Percentiles rank a stretch among this genome's conserved stretches.
phyloP scores from a whole-genome alignment of 64 coral and sea anemone genomes.

The Stichodactyla helianthus region DNA sequence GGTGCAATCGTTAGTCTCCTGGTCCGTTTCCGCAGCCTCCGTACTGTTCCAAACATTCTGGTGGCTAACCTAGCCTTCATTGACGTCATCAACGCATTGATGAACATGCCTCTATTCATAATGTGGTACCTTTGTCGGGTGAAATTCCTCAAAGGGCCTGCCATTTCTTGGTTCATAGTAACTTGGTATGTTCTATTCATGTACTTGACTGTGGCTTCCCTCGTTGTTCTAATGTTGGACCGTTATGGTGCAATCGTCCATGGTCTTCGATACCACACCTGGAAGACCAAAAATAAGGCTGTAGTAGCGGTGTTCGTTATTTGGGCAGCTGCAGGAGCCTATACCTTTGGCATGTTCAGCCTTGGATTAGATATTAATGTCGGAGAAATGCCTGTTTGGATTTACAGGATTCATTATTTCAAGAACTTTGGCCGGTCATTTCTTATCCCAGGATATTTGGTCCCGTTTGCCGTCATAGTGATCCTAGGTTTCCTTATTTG shows the following conservation, averaged over 20 bases:
- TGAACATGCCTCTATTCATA: constrained; percentile 57
- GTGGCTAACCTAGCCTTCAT: constrained; percentile 48
- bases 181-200: constrained; percentile 52
- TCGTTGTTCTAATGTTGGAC: constrained; percentile 62
- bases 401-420: constrained; percentile 57
- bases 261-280: constrained; percentile 55
- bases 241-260: constrained; percentile 70
- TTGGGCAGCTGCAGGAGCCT: constrained; percentile 26
- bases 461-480: constrained; percentile 45
- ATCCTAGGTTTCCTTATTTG: constrained; percentile 45
- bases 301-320: constrained; percentile 32
- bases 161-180: constrained; percentile 41
- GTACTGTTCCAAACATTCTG: constrained; percentile 62
- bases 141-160: constrained; percentile 20
- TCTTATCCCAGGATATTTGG: constrained; percentile 49
- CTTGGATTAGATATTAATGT: constrained; percentile 53
- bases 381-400: constrained; percentile 54
- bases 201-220: constrained; percentile 48
- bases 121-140: constrained; percentile 61
- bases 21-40: constrained; percentile 30
- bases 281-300: constrained; percentile 68
- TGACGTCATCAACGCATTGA: constrained; percentile 47
- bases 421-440: constrained; percentile 60
- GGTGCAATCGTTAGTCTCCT: constrained; percentile 31
- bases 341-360: constrained; percentile 51